Percentiles rank a stretch among this genome's conserved stretches.
These are phyloP conservation scores for Diadophis punctatus DNA, from an alignment of 2,113 vertebrate species.

Conservation along the genomic window DNA sequence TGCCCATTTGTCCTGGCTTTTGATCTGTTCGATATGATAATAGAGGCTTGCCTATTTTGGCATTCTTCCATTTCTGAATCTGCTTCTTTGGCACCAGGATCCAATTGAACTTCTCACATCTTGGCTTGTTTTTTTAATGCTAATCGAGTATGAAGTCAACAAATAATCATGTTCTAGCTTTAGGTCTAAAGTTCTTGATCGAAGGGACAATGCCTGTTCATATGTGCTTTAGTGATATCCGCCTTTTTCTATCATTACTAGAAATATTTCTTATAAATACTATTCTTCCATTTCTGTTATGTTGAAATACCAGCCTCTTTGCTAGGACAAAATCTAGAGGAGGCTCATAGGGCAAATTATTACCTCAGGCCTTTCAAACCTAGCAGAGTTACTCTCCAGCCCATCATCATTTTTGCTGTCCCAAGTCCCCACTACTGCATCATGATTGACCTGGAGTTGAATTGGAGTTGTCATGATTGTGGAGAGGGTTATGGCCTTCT, in stretches of 20 bases:
- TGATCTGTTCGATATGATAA: background rate
- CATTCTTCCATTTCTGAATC: background rate
- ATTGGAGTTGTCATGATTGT: constrained; percentile 26
- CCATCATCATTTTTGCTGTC: constrained; percentile 18
- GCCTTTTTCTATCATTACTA: background rate
- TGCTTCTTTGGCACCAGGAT: background rate
- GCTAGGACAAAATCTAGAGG: background rate
- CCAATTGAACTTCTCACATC: background rate
- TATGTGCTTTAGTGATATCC: background rate
- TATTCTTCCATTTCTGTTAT: background rate
- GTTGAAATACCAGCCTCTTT: background rate
- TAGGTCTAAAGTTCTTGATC: background rate
- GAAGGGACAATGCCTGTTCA: background rate
- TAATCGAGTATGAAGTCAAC: too few relatives aligned
- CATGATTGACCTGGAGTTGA: constrained; percentile 58
- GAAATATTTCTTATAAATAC: background rate
- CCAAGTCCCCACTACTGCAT: constrained; percentile 48
- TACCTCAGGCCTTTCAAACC: constrained; percentile 29
- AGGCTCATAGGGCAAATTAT: background rate
- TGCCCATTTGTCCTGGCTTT: background rate
- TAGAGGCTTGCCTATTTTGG: background rate
- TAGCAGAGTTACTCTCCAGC: constrained; percentile 25
- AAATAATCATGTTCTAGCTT: background rate
- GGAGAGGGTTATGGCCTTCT: constrained; percentile 24
- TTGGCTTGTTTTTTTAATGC: background rate